Evolutionary conservation across 2,888 invertebrate genomes (phyloP).

Genomic region (Ophion ellenae): DNA sequence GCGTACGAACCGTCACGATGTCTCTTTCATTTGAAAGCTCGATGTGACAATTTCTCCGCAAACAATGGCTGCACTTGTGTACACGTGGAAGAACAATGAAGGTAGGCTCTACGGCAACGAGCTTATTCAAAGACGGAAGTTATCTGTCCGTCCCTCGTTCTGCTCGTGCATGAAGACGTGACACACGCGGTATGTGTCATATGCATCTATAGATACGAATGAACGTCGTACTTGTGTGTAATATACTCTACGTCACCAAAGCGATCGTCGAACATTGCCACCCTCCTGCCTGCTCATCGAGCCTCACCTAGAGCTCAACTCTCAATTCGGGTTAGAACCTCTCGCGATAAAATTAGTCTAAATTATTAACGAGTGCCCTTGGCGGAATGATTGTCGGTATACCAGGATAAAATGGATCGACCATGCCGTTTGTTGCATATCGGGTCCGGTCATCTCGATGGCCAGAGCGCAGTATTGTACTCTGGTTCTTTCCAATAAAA

Average conservation of each 20-base stretch:
- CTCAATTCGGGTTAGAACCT: too few species aligned
- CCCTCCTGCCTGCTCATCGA: background rate
- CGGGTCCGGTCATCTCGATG: too few species aligned
- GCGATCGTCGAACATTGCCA: background rate
- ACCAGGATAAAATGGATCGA: too few species aligned
- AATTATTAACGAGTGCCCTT: too few species aligned
- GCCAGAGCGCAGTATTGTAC: too few species aligned
- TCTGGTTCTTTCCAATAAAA: too few species aligned
- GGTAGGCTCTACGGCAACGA: slow-evolving; percentile 2
- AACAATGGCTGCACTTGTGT: background rate
- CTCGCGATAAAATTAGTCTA: too few species aligned
- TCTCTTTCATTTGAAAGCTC: background rate
- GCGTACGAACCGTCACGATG: background rate
- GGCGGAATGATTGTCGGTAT: too few species aligned
- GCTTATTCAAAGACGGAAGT: slow-evolving; percentile 17
- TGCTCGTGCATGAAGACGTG: background rate
- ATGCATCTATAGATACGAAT: background rate
- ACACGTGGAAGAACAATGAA: slow-evolving; percentile 5
- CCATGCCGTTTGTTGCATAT: too few species aligned
- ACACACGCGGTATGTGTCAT: background rate
- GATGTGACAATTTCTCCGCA: slow-evolving; percentile 8
- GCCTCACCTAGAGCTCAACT: too few species aligned
- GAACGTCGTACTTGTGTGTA: background rate
- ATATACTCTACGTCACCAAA: background rate
- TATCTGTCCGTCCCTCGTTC: background rate